Percentiles rank a stretch among this genome's conserved stretches.
Conservation (phyloP, 2,888 invertebrate species). For the Cloeon dipterum region DNA sequence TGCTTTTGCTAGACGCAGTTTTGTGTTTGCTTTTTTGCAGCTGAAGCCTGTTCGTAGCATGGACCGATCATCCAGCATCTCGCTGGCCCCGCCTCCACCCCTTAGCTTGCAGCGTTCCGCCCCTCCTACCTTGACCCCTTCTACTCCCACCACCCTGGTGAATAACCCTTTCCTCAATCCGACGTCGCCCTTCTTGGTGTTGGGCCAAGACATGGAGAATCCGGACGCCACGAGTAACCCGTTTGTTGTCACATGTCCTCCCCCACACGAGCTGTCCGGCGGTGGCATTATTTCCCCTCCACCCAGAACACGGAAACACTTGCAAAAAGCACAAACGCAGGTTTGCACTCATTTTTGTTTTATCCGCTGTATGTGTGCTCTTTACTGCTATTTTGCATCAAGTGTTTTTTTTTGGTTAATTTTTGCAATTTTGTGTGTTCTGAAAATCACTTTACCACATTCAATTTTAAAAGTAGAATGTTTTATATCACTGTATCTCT, state of each 20-base stretch:
- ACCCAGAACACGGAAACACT: neutral
- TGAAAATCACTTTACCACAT: too few species aligned
- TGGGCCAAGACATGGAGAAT: constrained; percentile 3
- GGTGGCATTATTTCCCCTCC: neutral
- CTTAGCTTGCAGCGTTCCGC: constrained; percentile 5
- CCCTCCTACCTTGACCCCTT: constrained; percentile 1
- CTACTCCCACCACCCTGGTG: constrained; percentile 1
- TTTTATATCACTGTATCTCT: too few species aligned
- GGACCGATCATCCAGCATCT: constrained; percentile 15
- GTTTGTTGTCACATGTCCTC: constrained; percentile 15
- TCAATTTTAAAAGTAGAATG: too few species aligned
- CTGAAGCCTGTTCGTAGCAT: constrained; percentile 34
- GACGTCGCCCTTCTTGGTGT: neutral
- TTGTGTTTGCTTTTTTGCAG: constrained; percentile 15
- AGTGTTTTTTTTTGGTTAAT: too few species aligned
- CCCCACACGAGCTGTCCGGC: neutral
- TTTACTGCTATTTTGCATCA: too few species aligned
- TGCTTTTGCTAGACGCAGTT: neutral
- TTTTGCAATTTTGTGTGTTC: too few species aligned
- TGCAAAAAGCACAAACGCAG: too few species aligned
- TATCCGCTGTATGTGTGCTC: too few species aligned
- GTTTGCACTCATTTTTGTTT: too few species aligned
- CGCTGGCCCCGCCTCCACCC: constrained; percentile 10
- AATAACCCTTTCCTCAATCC: neutral
- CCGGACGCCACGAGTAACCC: constrained; percentile 11